Percentiles rank a stretch among this genome's conserved stretches.
Conservation (phyloP, 2,888 invertebrate species). For the Tigriopus californicus region DNA sequence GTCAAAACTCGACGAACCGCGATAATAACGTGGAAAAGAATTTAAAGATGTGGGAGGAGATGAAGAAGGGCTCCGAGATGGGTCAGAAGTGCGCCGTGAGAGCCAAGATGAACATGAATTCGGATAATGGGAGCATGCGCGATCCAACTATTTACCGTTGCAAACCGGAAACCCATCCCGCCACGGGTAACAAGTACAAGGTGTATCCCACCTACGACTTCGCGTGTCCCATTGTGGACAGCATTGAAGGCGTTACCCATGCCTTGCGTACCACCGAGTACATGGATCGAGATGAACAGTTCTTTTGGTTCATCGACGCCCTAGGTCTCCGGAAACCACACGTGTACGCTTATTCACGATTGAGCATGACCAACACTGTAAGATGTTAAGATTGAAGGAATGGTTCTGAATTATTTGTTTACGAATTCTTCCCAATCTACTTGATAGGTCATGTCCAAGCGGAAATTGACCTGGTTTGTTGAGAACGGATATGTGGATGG, state of each 20-base stretch:
- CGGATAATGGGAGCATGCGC: constrained; percentile 83
- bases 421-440: no score
- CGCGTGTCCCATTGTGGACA: constrained; percentile 97
- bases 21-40: constrained; percentile 65
- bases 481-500: constrained; percentile 82
- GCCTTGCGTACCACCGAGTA: constrained; percentile 95
- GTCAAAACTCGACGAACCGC: constrained; percentile 61
- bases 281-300: constrained; percentile 92
- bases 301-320: constrained; percentile 87
- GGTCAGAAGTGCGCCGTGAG: constrained; percentile 85
- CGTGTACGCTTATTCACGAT: constrained; percentile 87
- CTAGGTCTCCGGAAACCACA: constrained; percentile 67
- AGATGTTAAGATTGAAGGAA: no score
- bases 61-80: constrained; percentile 56
- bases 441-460: constrained; percentile 55
- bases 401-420: no score
- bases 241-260: constrained; percentile 91
- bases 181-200: constrained; percentile 84
- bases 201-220: constrained; percentile 99
- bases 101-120: constrained; percentile 92
- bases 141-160: constrained; percentile 98
- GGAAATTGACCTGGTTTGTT: constrained; percentile 96
- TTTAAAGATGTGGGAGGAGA: constrained; percentile 75
- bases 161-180: constrained; percentile 82
- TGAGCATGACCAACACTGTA: constrained; percentile 87